Evolutionary conservation across 2,113 vertebrate species (phyloP).

Genomic region (Megalops atlanticus): DNA sequence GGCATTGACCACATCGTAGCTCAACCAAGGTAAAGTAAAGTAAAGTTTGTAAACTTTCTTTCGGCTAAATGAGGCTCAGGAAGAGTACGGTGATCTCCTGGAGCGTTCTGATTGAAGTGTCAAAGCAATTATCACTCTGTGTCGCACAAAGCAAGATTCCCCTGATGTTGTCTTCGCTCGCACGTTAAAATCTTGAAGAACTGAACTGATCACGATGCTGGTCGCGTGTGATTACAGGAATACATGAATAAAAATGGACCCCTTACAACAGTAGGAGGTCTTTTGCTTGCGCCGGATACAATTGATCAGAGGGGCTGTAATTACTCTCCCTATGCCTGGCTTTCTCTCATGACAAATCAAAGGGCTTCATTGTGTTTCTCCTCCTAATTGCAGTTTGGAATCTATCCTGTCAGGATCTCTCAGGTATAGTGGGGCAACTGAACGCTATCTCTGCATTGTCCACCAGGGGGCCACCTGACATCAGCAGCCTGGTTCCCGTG

Average conservation of each 20-base stretch:
- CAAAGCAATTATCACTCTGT: constrained; percentile 1
- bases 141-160: constrained; percentile 23
- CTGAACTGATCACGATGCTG: constrained; percentile 23
- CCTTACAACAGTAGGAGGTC: constrained; percentile 16
- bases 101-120: constrained; percentile 4
- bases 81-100: constrained; percentile 14
- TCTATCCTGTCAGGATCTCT: constrained; percentile 14
- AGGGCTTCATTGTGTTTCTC: constrained; percentile 11
- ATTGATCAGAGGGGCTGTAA: constrained; percentile 38
- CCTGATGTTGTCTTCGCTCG: not conserved
- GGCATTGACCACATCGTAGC: constrained; percentile 42
- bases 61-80: constrained; percentile 8
- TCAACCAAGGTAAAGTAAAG: constrained; percentile 45
- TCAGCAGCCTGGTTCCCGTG: constrained; percentile 82
- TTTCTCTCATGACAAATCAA: constrained; percentile 37
- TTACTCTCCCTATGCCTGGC: constrained; percentile 30
- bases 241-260: constrained; percentile 34
- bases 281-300: constrained; percentile 26
- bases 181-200: not conserved
- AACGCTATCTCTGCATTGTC: constrained; percentile 21
- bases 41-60: constrained; percentile 13
- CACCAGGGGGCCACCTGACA: constrained; percentile 71
- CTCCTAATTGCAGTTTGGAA: not conserved
- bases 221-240: constrained; percentile 41
- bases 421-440: not conserved